These are phyloP conservation scores for Diarsia mendica DNA, from an alignment of 2,888 invertebrate species.

Conservation along the genomic window DNA sequence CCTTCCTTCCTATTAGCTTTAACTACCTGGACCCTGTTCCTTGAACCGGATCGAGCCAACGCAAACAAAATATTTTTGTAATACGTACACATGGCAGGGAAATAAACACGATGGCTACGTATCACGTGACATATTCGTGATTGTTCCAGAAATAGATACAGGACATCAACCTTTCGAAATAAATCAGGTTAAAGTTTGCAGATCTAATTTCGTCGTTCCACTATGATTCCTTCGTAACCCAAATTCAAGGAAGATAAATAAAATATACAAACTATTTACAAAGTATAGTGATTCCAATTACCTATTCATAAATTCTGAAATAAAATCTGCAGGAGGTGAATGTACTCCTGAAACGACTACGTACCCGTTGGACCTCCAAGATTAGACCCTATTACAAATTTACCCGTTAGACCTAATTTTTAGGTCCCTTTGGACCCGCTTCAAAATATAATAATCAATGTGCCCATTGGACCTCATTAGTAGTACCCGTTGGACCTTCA, in stretches of 20 bases:
- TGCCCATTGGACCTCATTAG: too few species aligned
- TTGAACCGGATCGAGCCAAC: constrained; percentile 34
- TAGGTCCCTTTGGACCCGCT: too few species aligned
- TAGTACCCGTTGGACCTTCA: too few species aligned
- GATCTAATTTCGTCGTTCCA: background rate
- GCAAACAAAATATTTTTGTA: constrained; percentile 36
- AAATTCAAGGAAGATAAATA: background rate
- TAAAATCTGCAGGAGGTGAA: constrained; percentile 53
- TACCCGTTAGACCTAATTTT: too few species aligned
- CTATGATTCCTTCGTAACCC: background rate
- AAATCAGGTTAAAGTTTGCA: background rate
- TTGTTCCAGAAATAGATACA: background rate
- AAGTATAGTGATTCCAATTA: background rate
- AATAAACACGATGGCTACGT: constrained; percentile 13
- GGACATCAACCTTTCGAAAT: background rate
- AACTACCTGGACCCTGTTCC: constrained; percentile 52
- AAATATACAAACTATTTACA: background rate
- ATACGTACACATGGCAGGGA: constrained; percentile 24
- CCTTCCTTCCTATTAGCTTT: constrained; percentile 50
- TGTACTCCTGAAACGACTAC: constrained; percentile 56
- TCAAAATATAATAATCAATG: too few species aligned
- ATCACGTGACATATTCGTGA: background rate
- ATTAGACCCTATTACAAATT: too few species aligned
- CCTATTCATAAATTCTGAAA: constrained; percentile 18
- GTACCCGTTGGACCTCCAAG: too few species aligned